Base-by-base conservation (phyloP, 2,888 invertebrate genomes). In the Megalurothrips usitatus region DNA sequence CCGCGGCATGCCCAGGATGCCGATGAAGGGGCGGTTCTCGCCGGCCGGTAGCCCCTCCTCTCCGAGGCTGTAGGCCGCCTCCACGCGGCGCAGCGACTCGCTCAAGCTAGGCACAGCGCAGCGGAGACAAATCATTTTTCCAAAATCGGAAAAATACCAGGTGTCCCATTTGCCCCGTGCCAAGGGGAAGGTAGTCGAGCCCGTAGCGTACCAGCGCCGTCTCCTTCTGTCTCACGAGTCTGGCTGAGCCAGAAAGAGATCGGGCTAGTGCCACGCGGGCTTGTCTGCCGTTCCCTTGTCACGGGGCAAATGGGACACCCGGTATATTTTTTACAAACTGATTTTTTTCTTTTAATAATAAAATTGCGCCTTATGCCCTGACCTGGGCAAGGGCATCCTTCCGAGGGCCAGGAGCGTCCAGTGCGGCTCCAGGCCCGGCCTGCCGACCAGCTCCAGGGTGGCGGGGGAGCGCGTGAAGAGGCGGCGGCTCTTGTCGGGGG, bases 1-100 rank as follows among this genome's bases (percentile, higher is more conserved):
- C 19, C 58, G 58, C 58, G 58, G 58, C 58, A 58, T 58, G 58
- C 58, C 58, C 58, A 58, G 17, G 58, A 58, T 58, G 58, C 58
- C 58, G 58, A 58, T 11, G 58, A 19, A 58, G 19, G 58, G 14
- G 58, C 19, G 6, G 58, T 58, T 6, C 58, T 58, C 14, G n/a
- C n/a, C n/a, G n/a, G n/a, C 14, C 14, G 58, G 14, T 17, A 58
- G 58, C 58, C 14, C 19, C 58, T 58, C 58, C 58, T 58, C 58
- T 12, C 58, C 14, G 19, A 58, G 58, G 4, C 14, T 58, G 58
- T 58, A 58, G 58, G 58, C 58, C 58, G 58, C 58, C 58, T 58
- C 58, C 0, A 58, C 58, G 58, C 58, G 58, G 19, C 58, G 58
- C 58, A 58, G 58, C 58, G 58, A 58, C 58, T 14, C 14, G 58